Evolutionary conservation across 2,888 invertebrate genomes (phyloP).

Genomic region (Cheilosia vulpina): DNA sequence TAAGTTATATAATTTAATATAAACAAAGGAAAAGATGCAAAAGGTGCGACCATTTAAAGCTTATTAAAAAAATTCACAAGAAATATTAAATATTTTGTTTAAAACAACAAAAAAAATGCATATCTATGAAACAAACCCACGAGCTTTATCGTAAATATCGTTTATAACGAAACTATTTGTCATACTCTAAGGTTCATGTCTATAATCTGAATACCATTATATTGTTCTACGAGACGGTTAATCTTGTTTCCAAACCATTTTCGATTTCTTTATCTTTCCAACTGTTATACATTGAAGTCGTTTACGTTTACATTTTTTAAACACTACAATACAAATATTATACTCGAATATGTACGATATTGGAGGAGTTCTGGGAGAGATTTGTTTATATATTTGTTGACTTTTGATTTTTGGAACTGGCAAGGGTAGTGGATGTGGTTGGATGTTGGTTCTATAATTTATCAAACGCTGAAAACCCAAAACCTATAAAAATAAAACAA

Average conservation of each 20-base stretch:
- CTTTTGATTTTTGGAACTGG: conserved; percentile 48
- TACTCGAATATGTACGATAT: conserved; percentile 25
- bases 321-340: conserved; percentile 16
- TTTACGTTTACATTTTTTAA: conserved; percentile 23
- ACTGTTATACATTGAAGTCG: conserved; percentile 26
- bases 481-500: conserved; percentile 74
- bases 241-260: conserved; percentile 49
- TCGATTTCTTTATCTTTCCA: background rate
- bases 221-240: conserved; percentile 32
- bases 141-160: conserved; percentile 38
- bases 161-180: conserved; percentile 40
- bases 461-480: conserved; percentile 72
- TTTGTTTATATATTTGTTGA: conserved; percentile 39
- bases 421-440: conserved; percentile 51
- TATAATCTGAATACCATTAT: conserved; percentile 38
- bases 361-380: conserved; percentile 39
- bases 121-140: conserved; percentile 2
- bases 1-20: conserved; percentile 27
- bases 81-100: conserved; percentile 38
- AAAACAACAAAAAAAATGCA: conserved; percentile 47
- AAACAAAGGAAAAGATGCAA: background rate
- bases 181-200: conserved; percentile 26
- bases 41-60: conserved; percentile 50
- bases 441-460: conserved; percentile 53
- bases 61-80: conserved; percentile 21